phyloP scores from a whole-genome alignment of 2,888 invertebrate genomes.

The Tetheella fluctuosa region DNA sequence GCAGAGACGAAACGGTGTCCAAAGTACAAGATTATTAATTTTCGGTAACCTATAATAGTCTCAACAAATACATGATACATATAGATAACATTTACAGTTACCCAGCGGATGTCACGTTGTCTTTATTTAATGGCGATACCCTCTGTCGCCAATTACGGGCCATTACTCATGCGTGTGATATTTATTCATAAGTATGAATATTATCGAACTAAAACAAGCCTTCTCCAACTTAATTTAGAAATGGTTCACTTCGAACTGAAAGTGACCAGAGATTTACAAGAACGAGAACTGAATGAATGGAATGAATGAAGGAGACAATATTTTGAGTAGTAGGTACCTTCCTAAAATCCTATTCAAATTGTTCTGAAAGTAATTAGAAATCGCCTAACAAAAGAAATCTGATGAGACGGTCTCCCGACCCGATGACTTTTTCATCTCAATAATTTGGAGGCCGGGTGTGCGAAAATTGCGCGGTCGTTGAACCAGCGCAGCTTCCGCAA shows the following conservation, averaged over 20 bases:
- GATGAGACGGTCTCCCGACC: background rate
- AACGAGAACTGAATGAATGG: no score
- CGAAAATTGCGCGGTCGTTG: constrained; percentile 68
- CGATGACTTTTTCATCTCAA: constrained; percentile 40
- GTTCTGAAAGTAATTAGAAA: background rate
- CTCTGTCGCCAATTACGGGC: constrained; percentile 75
- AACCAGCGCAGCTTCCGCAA: constrained; percentile 52
- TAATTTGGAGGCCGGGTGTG: constrained; percentile 59
- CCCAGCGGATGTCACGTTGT: constrained; percentile 77
- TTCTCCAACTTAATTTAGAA: background rate
- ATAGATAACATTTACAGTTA: constrained; percentile 67
- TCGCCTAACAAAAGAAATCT: background rate
- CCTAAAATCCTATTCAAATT: background rate
- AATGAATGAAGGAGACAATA: no score
- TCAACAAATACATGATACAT: constrained; percentile 29
- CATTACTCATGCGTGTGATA: constrained; percentile 76
- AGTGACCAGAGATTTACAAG: no score
- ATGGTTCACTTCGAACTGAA: background rate
- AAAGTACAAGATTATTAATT: constrained; percentile 15
- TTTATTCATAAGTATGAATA: constrained; percentile 63
- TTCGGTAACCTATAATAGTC: constrained; percentile 20
- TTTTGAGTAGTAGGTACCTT: background rate
- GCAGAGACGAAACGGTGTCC: background rate
- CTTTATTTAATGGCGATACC: constrained; percentile 71
- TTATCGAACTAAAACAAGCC: constrained; percentile 17